Evolutionary conservation across 2,113 vertebrate genomes (phyloP), one percentile per base, ranked within the genome.

Genomic region (Chaetorhynchus papuensis): DNA sequence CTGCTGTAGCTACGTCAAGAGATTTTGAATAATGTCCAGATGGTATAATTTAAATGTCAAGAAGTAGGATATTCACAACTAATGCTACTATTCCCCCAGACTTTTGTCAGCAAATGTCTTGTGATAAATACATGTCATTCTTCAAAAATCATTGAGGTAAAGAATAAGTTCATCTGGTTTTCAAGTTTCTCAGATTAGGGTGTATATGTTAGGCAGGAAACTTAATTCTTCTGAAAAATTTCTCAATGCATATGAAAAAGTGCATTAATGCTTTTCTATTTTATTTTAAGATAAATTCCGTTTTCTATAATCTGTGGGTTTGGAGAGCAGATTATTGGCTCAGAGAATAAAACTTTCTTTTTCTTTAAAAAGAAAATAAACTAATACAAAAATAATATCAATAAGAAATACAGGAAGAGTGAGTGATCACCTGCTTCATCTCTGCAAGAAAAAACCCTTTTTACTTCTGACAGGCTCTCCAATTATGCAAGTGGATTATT

Each of bases 31-130:
- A 86, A 92, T 75, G 74, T 65, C 60, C 47, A 79, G 71, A 68
- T 45, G n/a, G 57, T 84, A 69, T 81, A 75, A 93, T 94, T 89
- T 90, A 93, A 89, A 92, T 91, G 90, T 81, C 83, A 96, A 77
- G 63, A 84, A 83, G 56, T 23, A 84, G 23, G 11, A 89, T 75
- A 79, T 75, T 83, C 56, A 78, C 69, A 83, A 87, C n/a, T 81
- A 93, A 89, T 92, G 33, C 22, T 78, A 45, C 64, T 54, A 10
- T 60, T 89, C 6, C 44, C 8, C 10, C 31, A 75, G 80, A 81
- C 33, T 84, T 97, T 64, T 71, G 24, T 26, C 65, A 84, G 77
- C 13, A 87, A 78, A 81, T n/a, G 20, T 71, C 65, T 69, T 49
- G 41, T 71, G 69, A 84, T 87, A 78, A 84, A 94, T 64, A 83